Conservation (phyloP, 2,888 invertebrate species). For the Lasioglossum morio region DNA sequence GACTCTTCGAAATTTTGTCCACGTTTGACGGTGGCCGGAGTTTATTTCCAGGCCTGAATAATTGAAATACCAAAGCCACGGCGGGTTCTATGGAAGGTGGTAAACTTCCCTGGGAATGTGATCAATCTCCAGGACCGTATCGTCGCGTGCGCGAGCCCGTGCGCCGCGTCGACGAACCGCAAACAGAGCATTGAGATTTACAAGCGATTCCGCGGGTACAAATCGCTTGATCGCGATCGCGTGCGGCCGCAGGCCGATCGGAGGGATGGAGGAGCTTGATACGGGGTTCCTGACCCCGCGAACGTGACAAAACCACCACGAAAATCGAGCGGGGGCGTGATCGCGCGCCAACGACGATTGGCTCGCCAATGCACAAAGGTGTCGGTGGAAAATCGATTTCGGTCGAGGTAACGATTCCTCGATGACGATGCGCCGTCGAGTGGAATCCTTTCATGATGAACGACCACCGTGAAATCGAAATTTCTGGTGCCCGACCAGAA, state of each 20-base stretch:
- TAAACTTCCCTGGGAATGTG: constrained; percentile 17
- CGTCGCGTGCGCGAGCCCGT: constrained; percentile 25
- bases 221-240: constrained; percentile 34
- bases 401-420: constrained; percentile 44
- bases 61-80: not conserved
- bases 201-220: constrained; percentile 30
- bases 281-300: constrained; percentile 24
- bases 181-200: constrained; percentile 28
- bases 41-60: not conserved
- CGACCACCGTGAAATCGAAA: constrained; percentile 46
- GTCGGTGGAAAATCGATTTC: constrained; percentile 50
- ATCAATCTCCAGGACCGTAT: constrained; percentile 3
- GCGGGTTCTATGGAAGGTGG: not conserved
- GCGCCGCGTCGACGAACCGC: constrained; percentile 16
- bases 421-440: constrained; percentile 43
- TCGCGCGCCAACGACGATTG: not conserved
- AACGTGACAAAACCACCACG: constrained; percentile 13
- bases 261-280: constrained; percentile 5
- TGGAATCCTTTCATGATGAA: not conserved
- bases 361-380: constrained; percentile 12
- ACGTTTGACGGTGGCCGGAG: not conserved
- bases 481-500: constrained; percentile 8
- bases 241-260: constrained; percentile 19
- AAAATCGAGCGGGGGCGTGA: constrained; percentile 25
- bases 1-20: not conserved